Evolutionary conservation across 2,797 vertebrate genomes (phyloP), one percentile per base, ranked within the genome.

Genomic region (Gephyroberyx darwinii): DNA sequence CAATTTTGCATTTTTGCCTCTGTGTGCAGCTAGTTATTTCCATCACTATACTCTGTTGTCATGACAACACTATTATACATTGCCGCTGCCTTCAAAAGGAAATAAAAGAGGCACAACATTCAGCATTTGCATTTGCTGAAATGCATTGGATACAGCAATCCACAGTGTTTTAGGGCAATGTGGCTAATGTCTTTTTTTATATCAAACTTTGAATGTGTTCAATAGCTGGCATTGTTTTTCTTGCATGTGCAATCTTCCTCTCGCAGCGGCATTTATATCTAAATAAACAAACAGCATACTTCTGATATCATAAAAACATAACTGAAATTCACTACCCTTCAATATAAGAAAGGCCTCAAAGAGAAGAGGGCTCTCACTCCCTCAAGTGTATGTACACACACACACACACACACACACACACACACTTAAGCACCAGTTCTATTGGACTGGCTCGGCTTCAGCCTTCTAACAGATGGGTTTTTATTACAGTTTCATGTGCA

Each of bases 401-500:
- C 26, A 63, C 56, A 48, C 51, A 67, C 30, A 60, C 22, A 55
- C 12, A 53, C 58, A 68, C 55, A 52, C 37, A 39, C 31, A 53
- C 53, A 57, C 43, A 31, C 47, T 41, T 60, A 63, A 52, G 52
- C 69, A 43, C 78, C 39, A 52, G 77, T 71, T 79, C 61, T 69
- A 67, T 59, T 64, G 71, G 58, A 70, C 64, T 86, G 86, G 82
- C 80, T 80, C 66, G 30, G 69, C 58, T 43, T 91, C 78, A 78
- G 82, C 66, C 69, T 67, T 86, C 65, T 66, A 91, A 86, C 90
- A 92, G 90, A 93, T 92, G 89, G 86, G 71, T 87, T 90, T 92
- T 90, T 89, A 90, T 92, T 89, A 88, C 84, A 84, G 83, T 88
- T 91, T 91, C 74, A 85, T 87, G 81, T 83, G 90, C 82, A 60